A percentile compares a stretch with the other conserved stretches of the same genome.
Conservation (phyloP, 2,113 vertebrate species). For the Polypterus senegalus region DNA sequence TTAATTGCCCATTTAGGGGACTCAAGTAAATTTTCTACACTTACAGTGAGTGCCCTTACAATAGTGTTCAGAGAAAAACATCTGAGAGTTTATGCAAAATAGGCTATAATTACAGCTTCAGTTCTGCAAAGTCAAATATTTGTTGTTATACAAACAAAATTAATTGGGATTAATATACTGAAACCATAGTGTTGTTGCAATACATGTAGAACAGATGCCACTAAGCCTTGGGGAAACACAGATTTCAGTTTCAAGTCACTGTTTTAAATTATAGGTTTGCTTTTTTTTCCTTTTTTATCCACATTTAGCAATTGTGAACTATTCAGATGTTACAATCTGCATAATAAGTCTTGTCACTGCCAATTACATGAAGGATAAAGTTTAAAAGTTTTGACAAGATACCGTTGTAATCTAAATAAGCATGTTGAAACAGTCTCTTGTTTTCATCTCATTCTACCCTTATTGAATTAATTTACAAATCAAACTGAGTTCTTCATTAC, state of each 20-base stretch:
- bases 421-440: neutral
- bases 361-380: constrained; percentile 11
- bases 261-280: constrained; percentile 32
- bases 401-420: neutral
- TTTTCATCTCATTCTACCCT: too few species aligned
- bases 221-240: constrained; percentile 40
- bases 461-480: too few species aligned
- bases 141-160: constrained; percentile 34
- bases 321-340: constrained; percentile 42
- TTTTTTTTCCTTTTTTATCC: constrained; percentile 10
- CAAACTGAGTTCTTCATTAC: too few species aligned
- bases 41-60: neutral
- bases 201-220: constrained; percentile 46
- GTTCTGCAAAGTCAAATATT: constrained; percentile 39
- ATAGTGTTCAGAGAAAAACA: constrained; percentile 1
- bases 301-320: constrained; percentile 44
- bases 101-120: constrained; percentile 25
- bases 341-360: constrained; percentile 37
- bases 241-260: constrained; percentile 34
- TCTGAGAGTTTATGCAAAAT: constrained; percentile 10
- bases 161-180: constrained; percentile 41
- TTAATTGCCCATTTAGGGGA: too few species aligned
- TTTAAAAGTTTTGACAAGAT: constrained; percentile 13
- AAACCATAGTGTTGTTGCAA: constrained; percentile 33
- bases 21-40: neutral